Percentiles rank a stretch among this genome's conserved stretches.
These are phyloP conservation scores for Anagyrus pseudococci DNA, from an alignment of 2,888 invertebrate species.

Conservation along the genomic window DNA sequence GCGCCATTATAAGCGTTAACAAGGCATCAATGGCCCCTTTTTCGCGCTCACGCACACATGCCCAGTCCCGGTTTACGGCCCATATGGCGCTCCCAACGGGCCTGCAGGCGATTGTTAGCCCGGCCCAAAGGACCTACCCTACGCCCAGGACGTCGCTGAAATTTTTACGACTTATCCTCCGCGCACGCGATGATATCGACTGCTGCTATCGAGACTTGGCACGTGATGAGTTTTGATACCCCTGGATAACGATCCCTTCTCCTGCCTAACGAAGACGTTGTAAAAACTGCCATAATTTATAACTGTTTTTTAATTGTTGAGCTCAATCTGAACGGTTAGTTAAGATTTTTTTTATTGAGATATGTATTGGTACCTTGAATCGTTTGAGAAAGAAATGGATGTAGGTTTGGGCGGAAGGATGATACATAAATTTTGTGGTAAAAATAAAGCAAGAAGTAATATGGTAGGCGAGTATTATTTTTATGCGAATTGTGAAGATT, in stretches of 20 bases:
- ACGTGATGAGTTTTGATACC: background rate
- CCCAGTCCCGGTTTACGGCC: conserved; percentile 45
- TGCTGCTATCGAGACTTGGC: conserved; percentile 1
- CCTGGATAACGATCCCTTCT: conserved; percentile 4
- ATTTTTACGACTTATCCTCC: conserved; percentile 21
- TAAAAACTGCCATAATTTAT: background rate
- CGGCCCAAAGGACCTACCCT: too few relatives aligned
- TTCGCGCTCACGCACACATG: conserved; percentile 22
- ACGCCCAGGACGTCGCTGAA: conserved; percentile 14
- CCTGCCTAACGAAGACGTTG: background rate
- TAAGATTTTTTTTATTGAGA: too few relatives aligned
- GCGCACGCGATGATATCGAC: conserved; percentile 9
- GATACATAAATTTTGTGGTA: too few relatives aligned
- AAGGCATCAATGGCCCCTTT: conserved; percentile 41
- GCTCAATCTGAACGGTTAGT: too few relatives aligned
- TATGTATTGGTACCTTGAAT: too few relatives aligned
- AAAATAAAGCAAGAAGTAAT: too few relatives aligned
- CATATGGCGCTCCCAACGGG: conserved; percentile 47
- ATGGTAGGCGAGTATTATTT: too few relatives aligned
- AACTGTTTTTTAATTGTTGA: too few relatives aligned
- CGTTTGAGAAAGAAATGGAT: too few relatives aligned
- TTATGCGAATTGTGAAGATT: too few relatives aligned
- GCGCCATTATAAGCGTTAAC: conserved; percentile 32
- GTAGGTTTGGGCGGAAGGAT: too few relatives aligned
- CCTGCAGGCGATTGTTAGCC: conserved; percentile 22